Evolutionary conservation across 2,797 vertebrate species (phyloP).

Genomic region (Aulostomus chinensis): DNA sequence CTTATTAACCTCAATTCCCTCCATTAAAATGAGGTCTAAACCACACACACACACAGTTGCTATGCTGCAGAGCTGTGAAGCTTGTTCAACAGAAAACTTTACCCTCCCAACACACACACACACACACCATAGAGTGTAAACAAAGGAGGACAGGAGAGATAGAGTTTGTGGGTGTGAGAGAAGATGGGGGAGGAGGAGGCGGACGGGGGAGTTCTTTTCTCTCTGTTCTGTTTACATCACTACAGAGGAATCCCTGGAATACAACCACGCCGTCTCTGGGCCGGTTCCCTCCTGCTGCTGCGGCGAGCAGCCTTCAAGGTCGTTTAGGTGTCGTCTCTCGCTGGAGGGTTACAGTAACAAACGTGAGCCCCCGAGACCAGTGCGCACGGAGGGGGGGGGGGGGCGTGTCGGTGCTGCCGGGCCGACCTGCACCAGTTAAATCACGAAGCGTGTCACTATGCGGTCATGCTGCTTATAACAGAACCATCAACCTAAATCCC

Average conservation of each 20-base stretch:
- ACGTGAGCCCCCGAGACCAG: background rate
- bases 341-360: constrained; percentile 2
- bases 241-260: constrained; percentile 65
- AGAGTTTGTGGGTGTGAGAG: constrained; percentile 44
- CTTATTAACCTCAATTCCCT: constrained; percentile 18
- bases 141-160: constrained; percentile 49
- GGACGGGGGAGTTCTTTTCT: constrained; percentile 10
- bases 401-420: too few relatives aligned
- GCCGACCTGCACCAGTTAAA: too few relatives aligned
- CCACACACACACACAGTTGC: constrained; percentile 42
- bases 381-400: too few relatives aligned
- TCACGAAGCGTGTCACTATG: too few relatives aligned
- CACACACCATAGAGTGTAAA: constrained; percentile 46
- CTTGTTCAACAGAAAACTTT: constrained; percentile 30
- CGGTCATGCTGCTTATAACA: too few relatives aligned
- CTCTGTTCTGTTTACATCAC: constrained; percentile 60
- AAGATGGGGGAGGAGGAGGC: constrained; percentile 4
- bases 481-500: too few relatives aligned
- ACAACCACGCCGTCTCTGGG: constrained; percentile 17
- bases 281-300: constrained; percentile 21
- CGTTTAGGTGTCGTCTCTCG: background rate
- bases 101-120: constrained; percentile 5
- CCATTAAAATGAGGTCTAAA: constrained; percentile 34
- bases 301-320: too few relatives aligned
- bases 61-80: constrained; percentile 42